Percentiles rank a stretch among this genome's conserved stretches.
Evolutionary conservation across 2,888 invertebrate species (phyloP).

Genomic region (Drosophila antonietae): DNA sequence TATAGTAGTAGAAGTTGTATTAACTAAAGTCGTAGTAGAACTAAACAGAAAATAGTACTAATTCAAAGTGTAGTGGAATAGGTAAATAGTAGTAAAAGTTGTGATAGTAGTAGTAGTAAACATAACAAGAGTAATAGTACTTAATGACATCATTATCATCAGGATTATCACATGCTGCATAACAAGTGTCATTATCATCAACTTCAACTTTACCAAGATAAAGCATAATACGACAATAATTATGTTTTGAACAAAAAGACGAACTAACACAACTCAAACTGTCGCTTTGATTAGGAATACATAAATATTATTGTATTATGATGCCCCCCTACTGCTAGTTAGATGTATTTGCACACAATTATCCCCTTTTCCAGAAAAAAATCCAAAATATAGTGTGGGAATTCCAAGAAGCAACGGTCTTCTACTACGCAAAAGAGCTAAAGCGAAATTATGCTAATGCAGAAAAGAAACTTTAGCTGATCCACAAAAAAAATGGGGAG

Average conservation of each 20-base stretch:
- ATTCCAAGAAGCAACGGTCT: background rate
- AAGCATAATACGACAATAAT: background rate
- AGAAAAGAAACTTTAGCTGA: background rate
- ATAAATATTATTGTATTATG: background rate
- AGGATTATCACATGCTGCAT: background rate
- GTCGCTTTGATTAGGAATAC: background rate
- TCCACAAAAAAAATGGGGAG: too few species aligned
- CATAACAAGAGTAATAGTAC: too few species aligned
- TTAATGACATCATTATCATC: background rate
- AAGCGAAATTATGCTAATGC: background rate
- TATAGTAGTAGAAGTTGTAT: too few species aligned
- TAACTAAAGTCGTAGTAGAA: background rate
- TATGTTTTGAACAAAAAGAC: background rate
- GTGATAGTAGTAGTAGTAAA: background rate
- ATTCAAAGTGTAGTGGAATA: background rate
- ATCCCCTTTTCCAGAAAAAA: background rate
- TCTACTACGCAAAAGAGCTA: background rate
- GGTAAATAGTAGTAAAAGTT: background rate
- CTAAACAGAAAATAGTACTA: background rate
- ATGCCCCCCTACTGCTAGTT: background rate
- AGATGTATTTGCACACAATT: background rate
- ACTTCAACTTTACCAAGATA: background rate
- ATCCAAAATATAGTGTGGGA: background rate
- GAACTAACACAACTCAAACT: background rate
- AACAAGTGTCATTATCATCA: background rate